Conservation (phyloP, 2,888 invertebrate species). For the Mayetiola destructor region DNA sequence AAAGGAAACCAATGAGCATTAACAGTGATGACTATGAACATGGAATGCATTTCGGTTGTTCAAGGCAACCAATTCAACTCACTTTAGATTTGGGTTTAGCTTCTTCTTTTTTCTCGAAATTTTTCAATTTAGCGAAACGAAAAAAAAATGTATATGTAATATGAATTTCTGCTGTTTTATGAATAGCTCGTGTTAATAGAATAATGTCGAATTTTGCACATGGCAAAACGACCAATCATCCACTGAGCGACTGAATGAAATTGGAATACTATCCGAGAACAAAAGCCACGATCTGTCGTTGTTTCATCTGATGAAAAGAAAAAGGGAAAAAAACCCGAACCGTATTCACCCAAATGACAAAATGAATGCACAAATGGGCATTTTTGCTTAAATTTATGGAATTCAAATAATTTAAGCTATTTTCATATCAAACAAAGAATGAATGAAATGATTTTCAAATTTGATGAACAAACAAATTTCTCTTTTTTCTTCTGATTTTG, state of each 20-base stretch:
- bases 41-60: slow-evolving; percentile 7
- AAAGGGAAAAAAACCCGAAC: not conserved
- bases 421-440: too few species aligned
- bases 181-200: slow-evolving; percentile 12
- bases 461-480: slow-evolving; percentile 10
- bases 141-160: too few species aligned
- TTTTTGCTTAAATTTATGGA: slow-evolving; percentile 1
- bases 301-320: not conserved
- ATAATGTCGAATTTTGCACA: slow-evolving; percentile 7
- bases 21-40: slow-evolving; percentile 2
- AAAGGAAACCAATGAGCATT: not conserved
- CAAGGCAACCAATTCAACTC: not conserved
- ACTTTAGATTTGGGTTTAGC: not conserved
- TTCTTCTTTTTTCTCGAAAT: too few species aligned
- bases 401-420: not conserved
- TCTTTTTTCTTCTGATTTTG: too few species aligned
- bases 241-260: not conserved
- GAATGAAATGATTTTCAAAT: too few species aligned
- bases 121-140: too few species aligned
- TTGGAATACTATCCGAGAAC: slow-evolving; percentile 3
- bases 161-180: slow-evolving; percentile 8
- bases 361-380: not conserved
- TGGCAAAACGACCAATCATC: not conserved
- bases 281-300: not conserved
- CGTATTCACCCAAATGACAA: not conserved